These are phyloP conservation scores for Myiagra hebetior DNA, from an alignment of 2,113 vertebrate genomes.

Conservation along the genomic window DNA sequence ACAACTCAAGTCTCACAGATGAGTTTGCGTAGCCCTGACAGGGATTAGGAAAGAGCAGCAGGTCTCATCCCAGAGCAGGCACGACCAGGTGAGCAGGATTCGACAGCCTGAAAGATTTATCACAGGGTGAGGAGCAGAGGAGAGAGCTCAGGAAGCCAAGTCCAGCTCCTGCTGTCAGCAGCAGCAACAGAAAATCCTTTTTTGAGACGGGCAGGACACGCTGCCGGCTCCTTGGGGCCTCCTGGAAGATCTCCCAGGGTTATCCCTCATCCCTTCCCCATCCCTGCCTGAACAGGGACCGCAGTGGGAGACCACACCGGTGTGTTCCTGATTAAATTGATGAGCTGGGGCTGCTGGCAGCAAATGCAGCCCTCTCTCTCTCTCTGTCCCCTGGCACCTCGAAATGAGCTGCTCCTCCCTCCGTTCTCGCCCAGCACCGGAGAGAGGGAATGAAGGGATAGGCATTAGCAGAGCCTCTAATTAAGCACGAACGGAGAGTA, in stretches of 20 bases:
- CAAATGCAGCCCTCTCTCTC: neutral
- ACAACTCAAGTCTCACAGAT: neutral
- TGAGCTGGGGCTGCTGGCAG: neutral
- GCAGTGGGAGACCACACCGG: rapidly evolving
- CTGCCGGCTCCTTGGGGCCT: rapidly evolving
- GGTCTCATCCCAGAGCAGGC: neutral
- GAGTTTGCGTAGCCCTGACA: neutral
- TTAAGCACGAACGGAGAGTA: neutral
- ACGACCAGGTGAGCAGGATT: rapidly evolving
- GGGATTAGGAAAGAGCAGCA: neutral
- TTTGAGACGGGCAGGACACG: rapidly evolving
- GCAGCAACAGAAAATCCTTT: neutral
- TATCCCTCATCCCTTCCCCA: neutral
- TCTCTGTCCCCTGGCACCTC: rapidly evolving
- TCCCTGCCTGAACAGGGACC: rapidly evolving
- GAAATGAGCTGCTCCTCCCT: neutral
- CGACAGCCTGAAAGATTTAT: neutral
- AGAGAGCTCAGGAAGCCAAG: neutral
- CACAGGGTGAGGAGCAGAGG: neutral
- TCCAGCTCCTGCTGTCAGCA: neutral
- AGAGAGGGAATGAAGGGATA: neutral
- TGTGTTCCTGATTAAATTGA: neutral
- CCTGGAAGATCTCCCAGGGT: neutral
- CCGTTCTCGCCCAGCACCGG: rapidly evolving
- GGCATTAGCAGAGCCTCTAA: neutral